phyloP scores from a whole-genome alignment of 2,113 vertebrate species.

The Isichthys henryi region DNA sequence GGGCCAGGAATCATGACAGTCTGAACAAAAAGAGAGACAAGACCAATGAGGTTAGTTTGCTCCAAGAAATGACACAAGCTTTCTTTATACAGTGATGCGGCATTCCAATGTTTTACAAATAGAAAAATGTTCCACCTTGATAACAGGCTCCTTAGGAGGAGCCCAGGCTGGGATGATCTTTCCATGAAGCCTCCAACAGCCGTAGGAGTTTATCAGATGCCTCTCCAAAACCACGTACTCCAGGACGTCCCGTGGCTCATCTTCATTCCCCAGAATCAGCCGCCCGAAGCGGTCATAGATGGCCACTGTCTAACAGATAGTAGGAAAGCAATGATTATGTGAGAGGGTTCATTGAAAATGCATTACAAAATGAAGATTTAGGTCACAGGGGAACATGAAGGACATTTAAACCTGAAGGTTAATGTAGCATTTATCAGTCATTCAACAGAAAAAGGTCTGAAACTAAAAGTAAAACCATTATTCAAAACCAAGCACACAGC shows the following conservation, averaged over 20 bases:
- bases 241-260: constrained; percentile 75
- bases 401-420: neutral
- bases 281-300: constrained; percentile 91
- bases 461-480: neutral
- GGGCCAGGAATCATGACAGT: constrained; percentile 82
- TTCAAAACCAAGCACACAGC: neutral
- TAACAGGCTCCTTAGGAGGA: constrained; percentile 74
- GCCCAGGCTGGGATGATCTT: constrained; percentile 68
- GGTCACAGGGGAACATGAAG: neutral
- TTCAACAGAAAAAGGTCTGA: neutral
- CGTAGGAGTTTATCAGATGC: constrained; percentile 72
- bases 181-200: constrained; percentile 60
- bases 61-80: neutral
- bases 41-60: constrained; percentile 19
- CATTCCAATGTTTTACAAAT: neutral
- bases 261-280: constrained; percentile 81
- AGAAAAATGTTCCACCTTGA: constrained; percentile 65
- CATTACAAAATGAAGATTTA: neutral
- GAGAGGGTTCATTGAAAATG: neutral
- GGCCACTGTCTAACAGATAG: constrained; percentile 66
- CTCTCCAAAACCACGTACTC: constrained; percentile 88
- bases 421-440: neutral
- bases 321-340: neutral
- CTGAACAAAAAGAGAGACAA: constrained; percentile 54
- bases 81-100: neutral